Conservation (phyloP, 1,140 invertebrate species). For the Uloborus diversus region DNA sequence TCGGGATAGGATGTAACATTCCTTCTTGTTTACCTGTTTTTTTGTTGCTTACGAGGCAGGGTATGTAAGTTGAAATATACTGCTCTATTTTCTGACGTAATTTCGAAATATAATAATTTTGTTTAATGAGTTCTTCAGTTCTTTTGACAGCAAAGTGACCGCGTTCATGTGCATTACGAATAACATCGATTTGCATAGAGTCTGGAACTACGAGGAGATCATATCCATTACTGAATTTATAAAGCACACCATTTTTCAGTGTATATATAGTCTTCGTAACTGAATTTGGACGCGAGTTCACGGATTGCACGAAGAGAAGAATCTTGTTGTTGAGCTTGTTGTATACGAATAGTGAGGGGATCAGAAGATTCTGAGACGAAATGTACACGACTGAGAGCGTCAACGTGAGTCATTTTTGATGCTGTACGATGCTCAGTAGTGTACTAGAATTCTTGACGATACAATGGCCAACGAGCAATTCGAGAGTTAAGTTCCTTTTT, state of each 20-base stretch:
- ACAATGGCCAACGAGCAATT: conserved; percentile 17
- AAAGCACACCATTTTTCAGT: background rate
- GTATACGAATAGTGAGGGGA: too few relatives aligned
- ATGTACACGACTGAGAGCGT: conserved; percentile 8
- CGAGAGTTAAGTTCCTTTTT: conserved; percentile 13
- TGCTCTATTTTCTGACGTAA: background rate
- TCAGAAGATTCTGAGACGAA: too few relatives aligned
- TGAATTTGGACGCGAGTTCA: background rate
- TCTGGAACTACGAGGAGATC: background rate
- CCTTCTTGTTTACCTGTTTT: conserved; percentile 3
- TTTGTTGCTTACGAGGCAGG: background rate
- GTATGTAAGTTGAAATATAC: background rate
- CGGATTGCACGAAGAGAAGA: background rate
- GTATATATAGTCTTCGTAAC: background rate
- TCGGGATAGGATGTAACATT: background rate
- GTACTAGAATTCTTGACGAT: conserved; percentile 15
- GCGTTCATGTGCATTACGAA: background rate
- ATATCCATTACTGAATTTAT: conserved; percentile 9
- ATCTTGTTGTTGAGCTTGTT: background rate
- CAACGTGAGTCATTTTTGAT: background rate
- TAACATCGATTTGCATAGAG: background rate
- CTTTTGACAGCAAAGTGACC: background rate
- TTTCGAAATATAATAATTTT: background rate
- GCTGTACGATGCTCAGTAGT: conserved; percentile 17
- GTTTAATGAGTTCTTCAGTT: background rate